A percentile compares a stretch with the other conserved stretches of the same genome.
phyloP scores from a whole-genome alignment of 2,888 invertebrate species.

The Tillus elongatus region DNA sequence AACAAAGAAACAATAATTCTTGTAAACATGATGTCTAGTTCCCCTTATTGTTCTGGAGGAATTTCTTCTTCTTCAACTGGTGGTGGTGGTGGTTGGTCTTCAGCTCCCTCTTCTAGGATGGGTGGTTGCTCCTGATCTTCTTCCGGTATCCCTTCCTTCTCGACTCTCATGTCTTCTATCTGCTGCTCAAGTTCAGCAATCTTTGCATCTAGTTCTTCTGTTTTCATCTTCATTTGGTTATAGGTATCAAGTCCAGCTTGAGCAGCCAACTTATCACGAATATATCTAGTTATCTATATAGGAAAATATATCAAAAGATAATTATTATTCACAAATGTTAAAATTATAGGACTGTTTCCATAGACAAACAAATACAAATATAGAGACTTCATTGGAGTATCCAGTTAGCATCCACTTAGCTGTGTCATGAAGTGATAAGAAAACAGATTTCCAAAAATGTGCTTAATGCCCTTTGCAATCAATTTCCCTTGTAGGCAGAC shows the following conservation, averaged over 20 bases:
- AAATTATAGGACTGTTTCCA: conserved; percentile 10
- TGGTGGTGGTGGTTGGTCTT: conserved; percentile 1
- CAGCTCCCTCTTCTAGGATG: background rate
- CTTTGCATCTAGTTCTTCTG: conserved; percentile 51
- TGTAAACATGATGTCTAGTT: too few species aligned
- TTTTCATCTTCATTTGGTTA: conserved; percentile 36
- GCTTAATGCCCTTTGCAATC: too few species aligned
- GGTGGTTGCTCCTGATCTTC: conserved; percentile 5
- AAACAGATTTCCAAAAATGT: too few species aligned
- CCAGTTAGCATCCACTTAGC: too few species aligned
- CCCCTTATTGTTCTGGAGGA: background rate
- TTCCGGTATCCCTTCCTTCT: conserved; percentile 13
- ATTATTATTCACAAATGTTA: conserved; percentile 7
- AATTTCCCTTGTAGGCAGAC: too few species aligned
- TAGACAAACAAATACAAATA: too few species aligned
- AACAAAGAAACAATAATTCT: too few species aligned
- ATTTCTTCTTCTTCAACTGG: background rate
- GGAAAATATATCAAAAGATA: too few species aligned
- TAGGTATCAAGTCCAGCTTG: conserved; percentile 38
- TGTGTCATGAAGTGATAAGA: too few species aligned
- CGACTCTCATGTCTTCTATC: conserved; percentile 31
- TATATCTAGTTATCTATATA: conserved; percentile 37
- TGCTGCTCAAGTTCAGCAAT: conserved; percentile 56
- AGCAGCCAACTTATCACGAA: conserved; percentile 45
- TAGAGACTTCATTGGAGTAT: too few species aligned